phyloP scores from a whole-genome alignment of 2,888 invertebrate species.

The Apomyelois bistriatella region DNA sequence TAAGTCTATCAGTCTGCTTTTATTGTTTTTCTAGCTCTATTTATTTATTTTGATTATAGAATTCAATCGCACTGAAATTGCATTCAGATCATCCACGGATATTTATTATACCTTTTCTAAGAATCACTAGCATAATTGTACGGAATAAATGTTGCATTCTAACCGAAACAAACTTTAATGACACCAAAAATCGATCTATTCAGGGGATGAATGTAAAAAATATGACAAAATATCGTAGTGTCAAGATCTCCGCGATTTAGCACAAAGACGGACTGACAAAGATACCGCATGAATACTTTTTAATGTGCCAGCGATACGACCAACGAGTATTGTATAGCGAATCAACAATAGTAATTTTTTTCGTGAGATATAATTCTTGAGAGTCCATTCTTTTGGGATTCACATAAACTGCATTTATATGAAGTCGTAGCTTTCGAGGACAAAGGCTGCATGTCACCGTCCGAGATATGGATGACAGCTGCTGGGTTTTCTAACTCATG shows the following conservation, averaged over 20 bases:
- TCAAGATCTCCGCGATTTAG: conserved; percentile 61
- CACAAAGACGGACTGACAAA: conserved; percentile 64
- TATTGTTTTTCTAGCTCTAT: neutral
- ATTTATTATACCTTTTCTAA: neutral
- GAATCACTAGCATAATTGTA: neutral
- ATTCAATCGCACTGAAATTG: neutral
- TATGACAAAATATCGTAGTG: conserved; percentile 66
- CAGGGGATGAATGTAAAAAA: conserved; percentile 35
- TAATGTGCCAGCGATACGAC: conserved; percentile 79
- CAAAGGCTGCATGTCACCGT: conserved; percentile 64
- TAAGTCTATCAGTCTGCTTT: neutral
- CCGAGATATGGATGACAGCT: conserved; percentile 72
- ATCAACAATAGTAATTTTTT: conserved; percentile 68
- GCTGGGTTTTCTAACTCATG: conserved; percentile 52
- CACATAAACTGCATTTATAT: conserved; percentile 78
- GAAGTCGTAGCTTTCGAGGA: conserved; percentile 70
- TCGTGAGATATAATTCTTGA: conserved; percentile 66
- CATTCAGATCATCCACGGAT: neutral
- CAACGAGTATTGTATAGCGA: conserved; percentile 62
- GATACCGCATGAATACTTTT: conserved; percentile 79
- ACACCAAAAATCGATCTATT: conserved; percentile 39
- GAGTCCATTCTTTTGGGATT: conserved; percentile 66
- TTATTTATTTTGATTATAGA: neutral
- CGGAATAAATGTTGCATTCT: conserved; percentile 2
- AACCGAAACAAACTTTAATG: conserved; percentile 26